Evolutionary conservation across 2,888 invertebrate species (phyloP).

Genomic region (Diploptera punctata): DNA sequence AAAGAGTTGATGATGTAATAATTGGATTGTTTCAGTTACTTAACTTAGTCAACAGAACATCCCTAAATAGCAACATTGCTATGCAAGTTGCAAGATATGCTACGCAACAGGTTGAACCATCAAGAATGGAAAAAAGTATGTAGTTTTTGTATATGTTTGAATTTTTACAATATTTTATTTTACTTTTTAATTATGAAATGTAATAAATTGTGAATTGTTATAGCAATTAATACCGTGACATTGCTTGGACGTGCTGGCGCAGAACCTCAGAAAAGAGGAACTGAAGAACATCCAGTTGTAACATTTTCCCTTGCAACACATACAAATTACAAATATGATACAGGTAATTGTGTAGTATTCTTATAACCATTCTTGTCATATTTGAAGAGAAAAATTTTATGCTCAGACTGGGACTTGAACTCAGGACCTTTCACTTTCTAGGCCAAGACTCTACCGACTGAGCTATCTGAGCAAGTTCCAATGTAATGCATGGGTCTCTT

Average conservation of each 20-base stretch:
- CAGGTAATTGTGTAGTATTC: constrained; percentile 54
- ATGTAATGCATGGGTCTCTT: no score
- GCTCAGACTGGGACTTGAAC: no score
- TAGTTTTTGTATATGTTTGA: neutral
- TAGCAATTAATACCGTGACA: constrained; percentile 84
- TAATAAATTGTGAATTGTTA: constrained; percentile 44
- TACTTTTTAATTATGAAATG: no score
- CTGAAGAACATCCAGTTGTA: constrained; percentile 81
- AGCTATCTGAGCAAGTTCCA: no score
- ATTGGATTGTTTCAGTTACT: constrained; percentile 13
- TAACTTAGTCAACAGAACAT: neutral
- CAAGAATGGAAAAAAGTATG: constrained; percentile 20
- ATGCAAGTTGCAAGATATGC: neutral
- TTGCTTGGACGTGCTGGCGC: constrained; percentile 86
- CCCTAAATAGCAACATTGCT: neutral
- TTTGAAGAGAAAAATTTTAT: no score
- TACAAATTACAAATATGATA: constrained; percentile 72
- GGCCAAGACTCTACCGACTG: no score
- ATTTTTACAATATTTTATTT: no score
- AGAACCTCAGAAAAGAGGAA: constrained; percentile 87
- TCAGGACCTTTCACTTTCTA: no score
- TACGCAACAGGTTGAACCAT: constrained; percentile 4
- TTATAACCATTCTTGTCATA: no score
- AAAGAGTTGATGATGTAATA: no score
- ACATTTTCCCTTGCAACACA: constrained; percentile 92